phyloP scores from a whole-genome alignment of 2,797 vertebrate genomes.

The Sebastes trivittatus region DNA sequence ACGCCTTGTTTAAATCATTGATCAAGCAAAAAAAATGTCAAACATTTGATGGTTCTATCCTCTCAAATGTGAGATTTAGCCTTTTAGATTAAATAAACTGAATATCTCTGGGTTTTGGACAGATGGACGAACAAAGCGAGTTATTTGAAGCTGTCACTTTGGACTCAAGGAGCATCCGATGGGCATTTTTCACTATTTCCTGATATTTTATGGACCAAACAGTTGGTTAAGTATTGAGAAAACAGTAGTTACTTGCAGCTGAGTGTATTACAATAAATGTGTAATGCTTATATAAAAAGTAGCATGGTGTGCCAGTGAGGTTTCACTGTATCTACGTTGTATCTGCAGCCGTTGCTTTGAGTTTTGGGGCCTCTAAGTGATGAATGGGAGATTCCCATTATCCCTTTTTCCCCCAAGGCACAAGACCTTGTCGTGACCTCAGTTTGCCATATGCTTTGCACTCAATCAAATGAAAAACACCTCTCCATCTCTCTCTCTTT shows the following conservation, averaged over 20 bases:
- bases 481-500: neutral
- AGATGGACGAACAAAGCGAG: neutral
- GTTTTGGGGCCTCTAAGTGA: neutral
- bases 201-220: neutral
- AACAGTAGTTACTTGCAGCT: neutral
- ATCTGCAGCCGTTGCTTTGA: neutral
- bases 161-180: neutral
- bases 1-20: too few relatives aligned
- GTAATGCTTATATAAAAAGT: neutral
- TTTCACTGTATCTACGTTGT: neutral
- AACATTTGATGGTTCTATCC: too few relatives aligned
- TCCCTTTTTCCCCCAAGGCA: neutral
- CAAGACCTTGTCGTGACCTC: neutral
- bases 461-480: conserved; percentile 7
- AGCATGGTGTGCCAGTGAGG: neutral
- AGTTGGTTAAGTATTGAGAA: neutral
- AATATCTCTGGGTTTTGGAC: neutral
- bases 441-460: neutral
- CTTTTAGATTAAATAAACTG: too few relatives aligned
- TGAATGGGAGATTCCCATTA: conserved; percentile 14
- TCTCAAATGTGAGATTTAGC: too few relatives aligned
- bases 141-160: neutral
- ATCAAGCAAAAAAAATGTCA: too few relatives aligned
- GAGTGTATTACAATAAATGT: neutral
- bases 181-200: neutral